Evolutionary conservation across 2,113 vertebrate genomes (phyloP), one percentile per base, ranked within the genome.

Genomic region (Speoplatyrhinus poulsoni): DNA sequence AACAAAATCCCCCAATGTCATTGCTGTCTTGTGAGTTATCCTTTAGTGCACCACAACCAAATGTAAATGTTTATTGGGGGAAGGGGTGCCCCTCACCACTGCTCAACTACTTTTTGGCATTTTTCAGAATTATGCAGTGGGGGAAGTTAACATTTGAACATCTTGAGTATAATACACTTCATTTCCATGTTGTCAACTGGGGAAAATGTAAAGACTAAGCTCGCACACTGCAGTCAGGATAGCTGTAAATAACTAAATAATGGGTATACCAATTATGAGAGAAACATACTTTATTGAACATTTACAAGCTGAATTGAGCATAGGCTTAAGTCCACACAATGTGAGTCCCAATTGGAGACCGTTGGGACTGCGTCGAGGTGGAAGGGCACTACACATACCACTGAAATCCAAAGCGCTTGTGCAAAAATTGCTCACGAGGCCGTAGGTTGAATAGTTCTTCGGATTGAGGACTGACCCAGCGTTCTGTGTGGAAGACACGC

Each of bases 381-480:
- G 3, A 15, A 13, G 3, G 69, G 72, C 69, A 1, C 76, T 74
- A 95, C 13, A 95, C 82, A 9, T 95, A 94, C 71, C 56, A 89
- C 77, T 88, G 60, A 78, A 95, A 94, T 19, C 94, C 95, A 0
- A 90, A 94, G 47, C 78, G 85, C 70, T 88, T 80, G 0, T 89
- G 79, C 0, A 92, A 0, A 12, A 87, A 0, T 81, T 96, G 91
- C 0, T 91, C 75, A 0, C 15, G 0, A 0, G 93, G 88, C 10
- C 92, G 91, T 6, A 98, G 92, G 81, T 88, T 94, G 1, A 87
- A 96, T 1, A 99, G 89, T 85, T 98, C 95, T 0, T 94, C 90
- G 0, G 67, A 0, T 0, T 77, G 1, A 0, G 96, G 97, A 0
- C 84, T 0, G 0, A 95, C 91, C 97, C 97, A 99, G 84, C 97